Percentiles rank a stretch among this genome's conserved stretches.
phyloP scores from a whole-genome alignment of 2,113 vertebrate genomes.

The Clarias gariepinus region DNA sequence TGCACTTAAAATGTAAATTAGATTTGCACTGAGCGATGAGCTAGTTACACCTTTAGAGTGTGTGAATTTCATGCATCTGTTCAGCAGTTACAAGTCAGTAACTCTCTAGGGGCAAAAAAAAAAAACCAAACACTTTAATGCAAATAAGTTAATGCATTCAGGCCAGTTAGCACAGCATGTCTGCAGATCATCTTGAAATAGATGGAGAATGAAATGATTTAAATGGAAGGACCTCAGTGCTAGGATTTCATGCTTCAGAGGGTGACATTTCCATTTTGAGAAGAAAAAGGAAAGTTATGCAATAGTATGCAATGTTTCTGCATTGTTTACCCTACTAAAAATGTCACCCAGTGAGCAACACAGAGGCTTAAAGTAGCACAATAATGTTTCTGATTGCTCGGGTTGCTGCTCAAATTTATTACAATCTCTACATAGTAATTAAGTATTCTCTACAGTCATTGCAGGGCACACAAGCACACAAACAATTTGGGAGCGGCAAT shows the following conservation, averaged over 20 bases:
- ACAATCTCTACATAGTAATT: not conserved
- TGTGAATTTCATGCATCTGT: constrained; percentile 2
- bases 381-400: not conserved
- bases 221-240: not conserved
- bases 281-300: not conserved
- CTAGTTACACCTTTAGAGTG: not conserved
- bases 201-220: not conserved
- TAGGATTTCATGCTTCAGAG: not conserved
- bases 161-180: not conserved
- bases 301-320: constrained; percentile 9
- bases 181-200: not conserved
- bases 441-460: too few species aligned
- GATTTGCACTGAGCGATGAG: not conserved
- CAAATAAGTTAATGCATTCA: not conserved
- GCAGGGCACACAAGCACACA: too few species aligned
- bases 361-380: not conserved
- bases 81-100: not conserved
- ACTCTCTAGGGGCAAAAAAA: not conserved
- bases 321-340: constrained; percentile 12
- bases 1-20: not conserved
- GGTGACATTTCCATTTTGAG: not conserved
- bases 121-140: not conserved
- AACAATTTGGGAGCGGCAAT: too few species aligned
- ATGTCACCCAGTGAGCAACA: not conserved
- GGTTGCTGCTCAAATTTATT: not conserved